Base-by-base conservation (phyloP, 2,888 invertebrate genomes). In the Conistra vaccinii region DNA sequence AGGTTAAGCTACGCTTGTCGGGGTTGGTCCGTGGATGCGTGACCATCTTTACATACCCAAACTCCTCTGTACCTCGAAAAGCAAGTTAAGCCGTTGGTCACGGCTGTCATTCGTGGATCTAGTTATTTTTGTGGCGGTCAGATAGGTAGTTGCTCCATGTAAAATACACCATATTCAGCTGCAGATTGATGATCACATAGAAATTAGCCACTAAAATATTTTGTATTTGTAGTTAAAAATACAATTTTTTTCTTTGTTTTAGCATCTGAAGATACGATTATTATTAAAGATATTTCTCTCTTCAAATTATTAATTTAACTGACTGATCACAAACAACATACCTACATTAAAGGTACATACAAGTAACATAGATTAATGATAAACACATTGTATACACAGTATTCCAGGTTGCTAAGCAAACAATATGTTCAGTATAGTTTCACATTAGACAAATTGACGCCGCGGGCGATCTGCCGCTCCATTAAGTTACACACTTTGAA, bases 401-500 rank as follows among this genome's bases (percentile, higher is more conserved):
- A 29, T 68, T 76, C 42, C 65, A 67, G 70, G 74, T 84, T 81
- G 76, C 79, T 80, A 77, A 69, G 80, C 76, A 82, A 86, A 85
- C 84, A 88, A 78, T 69, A 48, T 70, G 84, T 85, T 85, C 87
- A 85, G 83, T 87, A 83, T 89, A 88, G 89, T 87, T 87, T 69
- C 76, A 76, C 92, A 92, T 91, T 91, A 92, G 88, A 88, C 88
- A 89, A 88, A 88, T 88, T 89, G 85, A 82, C n/a, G 78, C 88
- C 87, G 10, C 69, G 17, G 87, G 89, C 84, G 32, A 62, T 65
- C 69, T 83, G 76, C 70, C 78, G 67, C 82, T 77, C 78, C 73
- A 75, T 81, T 83, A 82, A 75, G 62, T 67, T 72, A 77, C 67
- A 77, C 79, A 86, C 85, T 88, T 89, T 88, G 81, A 85, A 84